Evolutionary conservation across 2,113 vertebrate species (phyloP).

Genomic region (Ascaphus truei): DNA sequence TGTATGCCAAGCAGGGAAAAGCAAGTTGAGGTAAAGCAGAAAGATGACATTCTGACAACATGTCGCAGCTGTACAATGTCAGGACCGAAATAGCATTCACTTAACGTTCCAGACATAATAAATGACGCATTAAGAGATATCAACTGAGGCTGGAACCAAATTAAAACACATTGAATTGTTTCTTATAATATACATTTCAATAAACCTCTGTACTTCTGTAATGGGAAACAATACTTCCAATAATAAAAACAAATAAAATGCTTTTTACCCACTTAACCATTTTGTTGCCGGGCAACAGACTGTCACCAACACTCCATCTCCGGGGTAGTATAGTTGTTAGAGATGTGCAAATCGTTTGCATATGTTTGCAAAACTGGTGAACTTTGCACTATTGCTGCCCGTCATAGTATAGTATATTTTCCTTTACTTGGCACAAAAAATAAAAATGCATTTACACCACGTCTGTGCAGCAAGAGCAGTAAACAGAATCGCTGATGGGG

Average conservation of each 20-base stretch:
- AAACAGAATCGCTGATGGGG: too few relatives aligned
- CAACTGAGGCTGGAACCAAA: not conserved
- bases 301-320: too few relatives aligned
- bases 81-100: constrained; percentile 33
- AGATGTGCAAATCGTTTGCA: too few relatives aligned
- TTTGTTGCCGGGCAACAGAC: not conserved
- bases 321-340: too few relatives aligned
- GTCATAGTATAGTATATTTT: too few relatives aligned
- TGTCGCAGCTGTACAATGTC: constrained; percentile 29
- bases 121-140: constrained; percentile 23
- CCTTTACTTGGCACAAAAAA: too few relatives aligned
- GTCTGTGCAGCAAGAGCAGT: too few relatives aligned
- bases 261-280: not conserved
- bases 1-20: constrained; percentile 31
- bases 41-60: constrained; percentile 37
- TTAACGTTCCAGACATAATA: constrained; percentile 18
- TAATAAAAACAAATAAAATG: not conserved
- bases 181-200: not conserved
- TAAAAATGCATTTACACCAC: too few relatives aligned
- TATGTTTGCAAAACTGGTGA: too few relatives aligned
- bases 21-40: constrained; percentile 30
- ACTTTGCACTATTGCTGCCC: too few relatives aligned
- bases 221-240: not conserved
- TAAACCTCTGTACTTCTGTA: not conserved
- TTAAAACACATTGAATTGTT: not conserved